Evolutionary conservation across 1,140 invertebrate genomes (phyloP).

Genomic region (Leptinotarsa lineolata): DNA sequence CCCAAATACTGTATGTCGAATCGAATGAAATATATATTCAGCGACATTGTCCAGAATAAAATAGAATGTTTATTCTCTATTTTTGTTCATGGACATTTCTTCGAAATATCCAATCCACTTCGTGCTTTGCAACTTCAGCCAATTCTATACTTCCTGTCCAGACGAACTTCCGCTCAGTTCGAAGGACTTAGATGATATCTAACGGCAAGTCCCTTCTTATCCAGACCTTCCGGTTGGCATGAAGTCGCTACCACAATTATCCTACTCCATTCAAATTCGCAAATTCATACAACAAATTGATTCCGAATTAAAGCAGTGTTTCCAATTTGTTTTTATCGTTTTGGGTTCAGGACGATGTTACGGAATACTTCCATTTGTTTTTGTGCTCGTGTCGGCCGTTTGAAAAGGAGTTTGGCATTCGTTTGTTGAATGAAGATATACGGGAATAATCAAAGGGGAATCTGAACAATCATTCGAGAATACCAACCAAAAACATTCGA

Average conservation of each 20-base stretch:
- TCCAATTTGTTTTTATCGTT: neutral
- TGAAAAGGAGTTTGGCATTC: too few species aligned
- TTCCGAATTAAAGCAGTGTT: neutral
- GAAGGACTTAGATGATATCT: neutral
- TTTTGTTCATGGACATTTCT: too few species aligned
- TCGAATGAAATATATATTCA: too few species aligned
- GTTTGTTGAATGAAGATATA: too few species aligned
- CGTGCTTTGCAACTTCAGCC: neutral
- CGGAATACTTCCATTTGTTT: neutral
- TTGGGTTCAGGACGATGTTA: neutral
- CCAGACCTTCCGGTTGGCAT: conserved; percentile 1
- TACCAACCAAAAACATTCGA: too few species aligned
- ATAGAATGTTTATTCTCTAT: too few species aligned
- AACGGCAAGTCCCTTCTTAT: neutral
- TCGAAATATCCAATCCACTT: too few species aligned
- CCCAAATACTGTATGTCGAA: too few species aligned
- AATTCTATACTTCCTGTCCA: neutral
- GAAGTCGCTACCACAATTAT: neutral
- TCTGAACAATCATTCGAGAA: too few species aligned
- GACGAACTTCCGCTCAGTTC: neutral
- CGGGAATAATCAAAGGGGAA: too few species aligned
- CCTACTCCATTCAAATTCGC: neutral
- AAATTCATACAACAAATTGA: neutral
- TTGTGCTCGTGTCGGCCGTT: too few species aligned
- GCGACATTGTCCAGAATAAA: too few species aligned